Evolutionary conservation across 2,113 vertebrate genomes (phyloP).

Genomic region (Elephas maximus): DNA sequence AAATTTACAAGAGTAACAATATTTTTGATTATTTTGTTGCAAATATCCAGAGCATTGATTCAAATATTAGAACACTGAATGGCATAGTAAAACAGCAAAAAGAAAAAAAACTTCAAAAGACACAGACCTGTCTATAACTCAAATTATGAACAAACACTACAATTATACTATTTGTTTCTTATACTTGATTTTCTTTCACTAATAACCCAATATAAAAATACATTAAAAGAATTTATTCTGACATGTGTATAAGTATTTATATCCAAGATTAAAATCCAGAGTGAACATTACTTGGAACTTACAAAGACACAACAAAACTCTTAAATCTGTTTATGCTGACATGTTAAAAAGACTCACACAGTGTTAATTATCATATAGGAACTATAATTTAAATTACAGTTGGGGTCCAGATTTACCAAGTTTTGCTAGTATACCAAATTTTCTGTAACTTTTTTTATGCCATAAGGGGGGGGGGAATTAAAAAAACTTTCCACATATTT

Average conservation of each 20-base stretch:
- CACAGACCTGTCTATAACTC: not conserved
- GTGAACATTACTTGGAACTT: not conserved
- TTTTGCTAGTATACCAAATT: not conserved
- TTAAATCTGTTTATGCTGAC: not conserved
- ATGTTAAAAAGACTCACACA: not conserved
- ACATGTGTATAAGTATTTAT: not conserved
- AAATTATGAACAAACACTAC: slow-evolving; percentile 23
- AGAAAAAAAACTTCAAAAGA: not conserved
- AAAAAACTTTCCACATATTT: not conserved
- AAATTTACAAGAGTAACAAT: slow-evolving; percentile 8
- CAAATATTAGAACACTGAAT: slow-evolving; percentile 17
- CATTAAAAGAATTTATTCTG: slow-evolving; percentile 23
- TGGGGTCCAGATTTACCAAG: not conserved
- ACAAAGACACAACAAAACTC: slow-evolving; percentile 42
- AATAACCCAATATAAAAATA: not conserved
- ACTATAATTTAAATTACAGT: not conserved
- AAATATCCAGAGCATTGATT: slow-evolving; percentile 29
- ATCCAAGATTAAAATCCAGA: slow-evolving; percentile 39
- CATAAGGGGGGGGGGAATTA: not conserved
- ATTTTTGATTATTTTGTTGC: not conserved
- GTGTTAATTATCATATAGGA: not conserved
- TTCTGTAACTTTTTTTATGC: slow-evolving; percentile 34
- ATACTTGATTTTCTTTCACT: slow-evolving; percentile 6
- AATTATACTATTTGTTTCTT: not conserved
- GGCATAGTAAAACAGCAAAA: not conserved